Percentiles rank a stretch among this genome's conserved stretches.
phyloP scores from a whole-genome alignment of 2,888 invertebrate species.

The Ennomos quercinarius region DNA sequence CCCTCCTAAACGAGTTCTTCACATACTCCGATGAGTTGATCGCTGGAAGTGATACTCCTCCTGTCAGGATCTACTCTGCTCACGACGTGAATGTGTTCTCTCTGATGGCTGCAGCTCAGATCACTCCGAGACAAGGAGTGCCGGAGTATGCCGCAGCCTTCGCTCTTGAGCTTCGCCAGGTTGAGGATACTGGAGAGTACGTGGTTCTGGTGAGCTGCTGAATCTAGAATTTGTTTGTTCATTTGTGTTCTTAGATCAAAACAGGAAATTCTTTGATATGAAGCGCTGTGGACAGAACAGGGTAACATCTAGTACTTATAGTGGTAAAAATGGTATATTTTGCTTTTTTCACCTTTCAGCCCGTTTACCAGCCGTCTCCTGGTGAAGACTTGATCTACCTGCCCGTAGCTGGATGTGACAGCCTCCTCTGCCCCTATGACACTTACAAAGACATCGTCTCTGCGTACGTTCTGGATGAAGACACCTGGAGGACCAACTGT shows the following conservation, averaged over 20 bases:
- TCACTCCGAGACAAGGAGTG: slow-evolving; percentile 42
- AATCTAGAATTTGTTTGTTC: too few relatives aligned
- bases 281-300: too few relatives aligned
- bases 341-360: slow-evolving; percentile 39
- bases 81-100: slow-evolving; percentile 51
- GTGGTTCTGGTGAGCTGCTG: slow-evolving; percentile 52
- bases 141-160: slow-evolving; percentile 43
- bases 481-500: slow-evolving; percentile 51
- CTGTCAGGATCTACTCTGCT: slow-evolving; percentile 47
- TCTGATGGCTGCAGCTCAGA: slow-evolving; percentile 38
- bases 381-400: slow-evolving; percentile 42
- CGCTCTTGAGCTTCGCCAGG: slow-evolving; percentile 52
- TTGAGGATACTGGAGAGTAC: slow-evolving; percentile 43
- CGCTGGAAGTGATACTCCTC: slow-evolving; percentile 40
- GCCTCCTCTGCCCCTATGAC: slow-evolving; percentile 47
- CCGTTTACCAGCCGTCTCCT: slow-evolving; percentile 51
- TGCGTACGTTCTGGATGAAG: slow-evolving; percentile 40
- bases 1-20: slow-evolving; percentile 49
- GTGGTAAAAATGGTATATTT: too few relatives aligned
- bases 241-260: too few relatives aligned
- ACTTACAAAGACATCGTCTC: slow-evolving; percentile 48
- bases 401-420: slow-evolving; percentile 47
- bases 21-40: slow-evolving; percentile 31
- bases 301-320: too few relatives aligned
- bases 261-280: too few relatives aligned